A percentile compares a stretch with the other conserved stretches of the same genome.
phyloP scores from a whole-genome alignment of 2,113 vertebrate genomes.

The Vidua macroura region DNA sequence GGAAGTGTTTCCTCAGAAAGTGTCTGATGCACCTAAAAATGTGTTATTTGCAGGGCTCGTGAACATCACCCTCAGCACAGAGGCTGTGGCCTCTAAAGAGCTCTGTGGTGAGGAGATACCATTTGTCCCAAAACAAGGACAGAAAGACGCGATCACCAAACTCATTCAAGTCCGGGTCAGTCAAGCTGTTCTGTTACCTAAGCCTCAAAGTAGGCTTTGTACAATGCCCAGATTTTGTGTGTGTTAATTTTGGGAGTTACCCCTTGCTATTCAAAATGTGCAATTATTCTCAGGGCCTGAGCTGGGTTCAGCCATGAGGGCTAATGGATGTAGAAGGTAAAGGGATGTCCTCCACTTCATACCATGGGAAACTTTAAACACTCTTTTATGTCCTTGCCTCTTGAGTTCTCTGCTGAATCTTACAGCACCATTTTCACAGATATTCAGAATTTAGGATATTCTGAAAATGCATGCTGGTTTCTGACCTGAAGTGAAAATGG shows the following conservation, averaged over 20 bases:
- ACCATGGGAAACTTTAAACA: neutral
- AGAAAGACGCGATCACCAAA: slow-evolving; percentile 53
- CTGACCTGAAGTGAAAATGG: neutral
- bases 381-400: neutral
- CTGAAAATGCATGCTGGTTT: neutral
- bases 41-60: slow-evolving; percentile 23
- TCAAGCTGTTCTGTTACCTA: neutral
- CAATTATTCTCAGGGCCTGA: neutral
- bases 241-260: neutral
- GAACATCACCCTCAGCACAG: slow-evolving; percentile 61
- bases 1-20: neutral
- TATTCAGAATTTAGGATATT: neutral
- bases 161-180: slow-evolving; percentile 68
- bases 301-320: fast-evolving
- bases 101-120: slow-evolving; percentile 26
- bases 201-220: neutral
- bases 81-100: slow-evolving; percentile 51
- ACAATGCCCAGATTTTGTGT: neutral
- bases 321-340: neutral
- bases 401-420: neutral
- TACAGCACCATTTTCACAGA: neutral
- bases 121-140: slow-evolving; percentile 49
- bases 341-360: neutral
- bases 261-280: neutral
- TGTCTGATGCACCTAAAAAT: neutral